A percentile compares a stretch with the other conserved stretches of the same genome.
phyloP scores from a whole-genome alignment of 2,113 vertebrate species.

The Chloroceryle aenea region DNA sequence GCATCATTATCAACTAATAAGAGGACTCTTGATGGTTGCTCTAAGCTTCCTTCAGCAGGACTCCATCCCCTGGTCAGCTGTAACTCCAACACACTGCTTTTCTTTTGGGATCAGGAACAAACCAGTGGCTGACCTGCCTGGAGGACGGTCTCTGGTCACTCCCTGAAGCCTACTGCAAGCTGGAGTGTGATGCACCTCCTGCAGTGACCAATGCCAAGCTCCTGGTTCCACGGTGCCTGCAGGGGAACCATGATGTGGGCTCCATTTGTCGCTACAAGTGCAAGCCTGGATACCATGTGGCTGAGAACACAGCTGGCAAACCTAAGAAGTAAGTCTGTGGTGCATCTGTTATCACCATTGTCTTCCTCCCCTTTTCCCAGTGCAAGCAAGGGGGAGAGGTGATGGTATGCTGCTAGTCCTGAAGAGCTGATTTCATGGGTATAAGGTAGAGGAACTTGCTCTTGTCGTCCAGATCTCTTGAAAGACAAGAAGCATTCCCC shows the following conservation, averaged over 20 bases:
- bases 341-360: accelerated
- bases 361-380: background rate
- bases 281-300: conserved; percentile 87
- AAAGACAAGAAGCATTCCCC: background rate
- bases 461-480: background rate
- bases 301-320: conserved; percentile 63
- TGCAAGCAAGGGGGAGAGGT: background rate
- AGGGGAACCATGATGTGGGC: conserved; percentile 87
- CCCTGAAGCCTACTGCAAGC: conserved; percentile 94
- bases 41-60: background rate
- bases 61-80: background rate
- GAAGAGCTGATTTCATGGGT: background rate
- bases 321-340: conserved; percentile 81
- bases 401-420: accelerated
- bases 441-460: background rate
- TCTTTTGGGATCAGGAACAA: conserved; percentile 81
- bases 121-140: conserved; percentile 88
- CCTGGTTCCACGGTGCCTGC: conserved; percentile 81
- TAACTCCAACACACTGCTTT: background rate
- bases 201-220: conserved; percentile 78
- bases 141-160: conserved; percentile 95
- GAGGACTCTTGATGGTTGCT: background rate
- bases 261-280: conserved; percentile 89
- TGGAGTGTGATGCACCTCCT: conserved; percentile 84
- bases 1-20: background rate